Conservation (phyloP, 2,888 invertebrate genomes). For the Scaptodrosophila latifasciaeformis region DNA sequence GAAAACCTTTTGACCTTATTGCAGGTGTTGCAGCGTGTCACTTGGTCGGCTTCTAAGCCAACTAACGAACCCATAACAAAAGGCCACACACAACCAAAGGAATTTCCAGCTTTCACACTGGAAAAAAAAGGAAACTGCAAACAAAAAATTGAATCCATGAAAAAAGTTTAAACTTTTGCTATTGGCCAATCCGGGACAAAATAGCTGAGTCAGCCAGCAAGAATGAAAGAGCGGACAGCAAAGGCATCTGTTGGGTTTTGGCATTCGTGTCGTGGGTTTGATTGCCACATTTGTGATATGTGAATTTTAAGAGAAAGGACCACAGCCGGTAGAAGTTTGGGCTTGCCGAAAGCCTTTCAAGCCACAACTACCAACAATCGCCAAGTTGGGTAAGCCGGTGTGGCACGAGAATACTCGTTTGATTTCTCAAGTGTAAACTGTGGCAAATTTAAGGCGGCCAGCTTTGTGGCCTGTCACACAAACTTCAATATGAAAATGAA, state of each 20-base stretch:
- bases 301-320: constrained; percentile 18
- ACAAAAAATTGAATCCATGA: too few relatives aligned
- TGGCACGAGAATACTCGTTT: too few relatives aligned
- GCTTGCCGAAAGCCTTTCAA: too few relatives aligned
- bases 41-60: constrained; percentile 1
- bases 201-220: too few relatives aligned
- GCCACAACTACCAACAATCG: too few relatives aligned
- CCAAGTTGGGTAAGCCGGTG: too few relatives aligned
- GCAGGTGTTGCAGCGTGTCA: constrained; percentile 39
- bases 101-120: constrained; percentile 49
- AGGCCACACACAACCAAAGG: constrained; percentile 2
- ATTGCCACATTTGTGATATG: constrained; percentile 35
- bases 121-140: constrained; percentile 22
- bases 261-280: constrained; percentile 54
- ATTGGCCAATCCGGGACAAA: too few relatives aligned
- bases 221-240: constrained; percentile 6
- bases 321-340: too few relatives aligned
- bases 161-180: constrained; percentile 49
- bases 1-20: constrained; percentile 33
- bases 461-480: constrained; percentile 46
- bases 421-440: constrained; percentile 64
- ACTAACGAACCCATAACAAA: too few relatives aligned
- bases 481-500: constrained; percentile 56
- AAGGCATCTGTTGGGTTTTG: constrained; percentile 51
- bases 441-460: constrained; percentile 10